phyloP scores from a whole-genome alignment of 1,140 invertebrate species.

The Acromyrmex heyeri region DNA sequence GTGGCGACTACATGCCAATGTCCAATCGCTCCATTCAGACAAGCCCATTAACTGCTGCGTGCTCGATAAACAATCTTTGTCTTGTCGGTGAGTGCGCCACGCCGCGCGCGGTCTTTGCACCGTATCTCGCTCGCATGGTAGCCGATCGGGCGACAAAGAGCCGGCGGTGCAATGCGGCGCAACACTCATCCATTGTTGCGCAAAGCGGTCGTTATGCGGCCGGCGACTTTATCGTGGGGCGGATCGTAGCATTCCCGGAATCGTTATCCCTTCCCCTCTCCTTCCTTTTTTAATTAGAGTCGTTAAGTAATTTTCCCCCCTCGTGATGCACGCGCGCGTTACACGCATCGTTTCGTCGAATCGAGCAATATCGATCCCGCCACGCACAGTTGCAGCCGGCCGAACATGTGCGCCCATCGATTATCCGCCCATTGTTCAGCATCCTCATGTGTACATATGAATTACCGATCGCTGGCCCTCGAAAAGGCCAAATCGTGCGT shows the following conservation, averaged over 20 bases:
- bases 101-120: constrained; percentile 28
- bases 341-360: constrained; percentile 48
- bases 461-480: constrained; percentile 76
- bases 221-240: constrained; percentile 27
- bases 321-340: constrained; percentile 35
- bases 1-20: constrained; percentile 29
- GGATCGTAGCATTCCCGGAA: constrained; percentile 49
- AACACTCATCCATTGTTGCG: constrained; percentile 67
- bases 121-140: constrained; percentile 66
- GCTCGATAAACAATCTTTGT: constrained; percentile 67
- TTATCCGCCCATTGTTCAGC: constrained; percentile 72
- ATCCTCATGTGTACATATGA: constrained; percentile 65
- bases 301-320: constrained; percentile 48
- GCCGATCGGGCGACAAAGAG: constrained; percentile 41
- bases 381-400: constrained; percentile 61
- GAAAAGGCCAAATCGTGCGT: constrained; percentile 53
- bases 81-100: constrained; percentile 26
- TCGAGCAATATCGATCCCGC: constrained; percentile 64
- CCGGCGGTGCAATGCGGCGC: constrained; percentile 50
- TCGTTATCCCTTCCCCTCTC: neutral
- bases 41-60: constrained; percentile 64
- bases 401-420: constrained; percentile 73
- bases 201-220: constrained; percentile 49
- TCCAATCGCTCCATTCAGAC: constrained; percentile 70
- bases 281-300: constrained; percentile 20